phyloP scores from a whole-genome alignment of 1,140 invertebrate genomes.

The Coboldia fuscipes region DNA sequence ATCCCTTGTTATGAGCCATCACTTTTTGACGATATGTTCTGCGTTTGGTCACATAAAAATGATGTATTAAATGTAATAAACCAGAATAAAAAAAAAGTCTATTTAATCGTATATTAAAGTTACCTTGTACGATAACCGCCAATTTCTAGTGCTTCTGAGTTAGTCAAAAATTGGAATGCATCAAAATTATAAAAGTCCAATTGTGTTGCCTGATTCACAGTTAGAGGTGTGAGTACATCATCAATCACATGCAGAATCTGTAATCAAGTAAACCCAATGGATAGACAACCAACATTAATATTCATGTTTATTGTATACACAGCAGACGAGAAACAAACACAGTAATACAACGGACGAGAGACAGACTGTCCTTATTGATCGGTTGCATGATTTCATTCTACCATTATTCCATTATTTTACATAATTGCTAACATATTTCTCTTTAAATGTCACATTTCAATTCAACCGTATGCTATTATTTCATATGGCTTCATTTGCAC shows the following conservation, averaged over 20 bases:
- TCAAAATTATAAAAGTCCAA: constrained; percentile 51
- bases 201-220: constrained; percentile 28
- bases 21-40: constrained; percentile 58
- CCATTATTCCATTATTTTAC: too few relatives aligned
- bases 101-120: constrained; percentile 8
- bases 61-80: background rate
- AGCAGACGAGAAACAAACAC: too few relatives aligned
- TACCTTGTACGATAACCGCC: constrained; percentile 39
- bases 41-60: constrained; percentile 13
- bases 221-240: constrained; percentile 52
- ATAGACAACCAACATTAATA: too few relatives aligned
- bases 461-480: too few relatives aligned
- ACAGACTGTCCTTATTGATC: too few relatives aligned
- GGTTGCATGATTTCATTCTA: too few relatives aligned
- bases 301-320: too few relatives aligned
- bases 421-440: too few relatives aligned
- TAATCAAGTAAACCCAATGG: constrained; percentile 6
- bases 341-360: too few relatives aligned
- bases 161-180: constrained; percentile 51
- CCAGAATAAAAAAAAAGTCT: background rate
- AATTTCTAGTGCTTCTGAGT: constrained; percentile 49
- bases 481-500: too few relatives aligned
- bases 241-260: constrained; percentile 66
- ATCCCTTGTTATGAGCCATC: constrained; percentile 39
- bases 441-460: too few relatives aligned